phyloP scores from a whole-genome alignment of 2,113 vertebrate species.

The Callionymus lyra region DNA sequence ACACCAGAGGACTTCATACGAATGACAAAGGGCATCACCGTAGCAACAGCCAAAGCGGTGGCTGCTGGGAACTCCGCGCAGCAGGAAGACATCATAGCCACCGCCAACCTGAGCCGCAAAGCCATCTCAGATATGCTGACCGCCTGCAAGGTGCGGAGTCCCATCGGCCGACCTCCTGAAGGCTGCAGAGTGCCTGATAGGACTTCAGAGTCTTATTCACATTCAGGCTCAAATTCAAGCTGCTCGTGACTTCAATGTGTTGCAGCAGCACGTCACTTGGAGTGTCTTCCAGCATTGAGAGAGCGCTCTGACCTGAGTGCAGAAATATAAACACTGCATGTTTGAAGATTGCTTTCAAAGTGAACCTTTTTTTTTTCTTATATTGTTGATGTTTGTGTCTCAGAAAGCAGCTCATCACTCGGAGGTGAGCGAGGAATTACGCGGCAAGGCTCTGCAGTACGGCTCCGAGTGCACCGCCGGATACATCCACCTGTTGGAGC shows the following conservation, averaged over 20 bases:
- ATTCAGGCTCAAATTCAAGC: slow-evolving; percentile 13
- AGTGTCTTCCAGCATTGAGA: slow-evolving; percentile 6
- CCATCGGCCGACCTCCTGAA: slow-evolving; percentile 1
- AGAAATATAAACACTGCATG: background rate
- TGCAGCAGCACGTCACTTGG: slow-evolving; percentile 19
- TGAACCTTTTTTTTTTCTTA: slow-evolving; percentile 2
- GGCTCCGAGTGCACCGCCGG: slow-evolving; percentile 85
- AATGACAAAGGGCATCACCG: slow-evolving; percentile 98
- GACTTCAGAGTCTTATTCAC: slow-evolving; percentile 14
- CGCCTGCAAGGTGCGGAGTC: slow-evolving; percentile 68
- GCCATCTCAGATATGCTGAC: slow-evolving; percentile 90
- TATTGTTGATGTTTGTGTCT: slow-evolving; percentile 5
- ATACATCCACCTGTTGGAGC: slow-evolving; percentile 88
- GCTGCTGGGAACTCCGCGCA: slow-evolving; percentile 94
- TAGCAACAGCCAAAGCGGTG: slow-evolving; percentile 94
- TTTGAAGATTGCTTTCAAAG: slow-evolving; percentile 2
- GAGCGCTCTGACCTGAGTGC: slow-evolving; percentile 6
- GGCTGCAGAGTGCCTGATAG: slow-evolving; percentile 35
- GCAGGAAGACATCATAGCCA: slow-evolving; percentile 94
- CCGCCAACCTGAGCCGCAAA: slow-evolving; percentile 96
- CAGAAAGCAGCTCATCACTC: slow-evolving; percentile 89
- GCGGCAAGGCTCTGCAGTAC: slow-evolving; percentile 75
- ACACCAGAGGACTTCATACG: slow-evolving; percentile 94
- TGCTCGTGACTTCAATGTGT: slow-evolving; percentile 43
- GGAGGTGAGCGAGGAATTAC: slow-evolving; percentile 79